Base-by-base conservation (phyloP, 1,140 invertebrate genomes). In the Vanessa atalanta region DNA sequence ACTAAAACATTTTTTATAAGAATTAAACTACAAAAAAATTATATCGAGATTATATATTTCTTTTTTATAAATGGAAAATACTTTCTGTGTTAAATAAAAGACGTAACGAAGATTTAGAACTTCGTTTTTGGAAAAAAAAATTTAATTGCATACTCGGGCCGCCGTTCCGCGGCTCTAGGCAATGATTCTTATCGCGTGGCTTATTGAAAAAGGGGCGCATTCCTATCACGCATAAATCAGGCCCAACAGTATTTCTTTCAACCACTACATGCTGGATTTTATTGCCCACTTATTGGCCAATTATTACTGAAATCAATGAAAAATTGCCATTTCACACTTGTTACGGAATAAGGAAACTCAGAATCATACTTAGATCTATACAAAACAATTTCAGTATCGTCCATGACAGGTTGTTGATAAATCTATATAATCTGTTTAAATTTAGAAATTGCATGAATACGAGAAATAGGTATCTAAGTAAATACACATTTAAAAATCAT, bases 131-230 rank as follows among this genome's bases (percentile, higher is more conserved):
- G 71, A 80, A 85, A 87, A 83, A 82, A 70, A 78, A 75, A 86
- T 82, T 86, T 89, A 90, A 90, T 90, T 90, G 84, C 87, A 87
- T 89, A 78, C 79, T 77, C 78, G 77, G 74, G 23, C 79, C 78
- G 69, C 71, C 78, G 68, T 85, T 79, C 83, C 85, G 83, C 83
- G 79, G 85, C 81, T 75, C 72, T 78, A 83, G 76, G 84, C 89
- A 86, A 91, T 91, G 89, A 89, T 89, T 91, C 89, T 91, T 90
- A 91, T 91, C 89, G 77, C 16, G 61, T 72, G 72, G 82, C 83
- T 90, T 91, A 91, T 91, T 91, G 89, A 91, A 90, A 90, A 85
- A 83, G 85, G 87, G 89, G 84, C 84, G 84, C 79, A 87, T 88
- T 90, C 89, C 88, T 83, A 85, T 86, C 82, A 72, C 76, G 85